Evolutionary conservation across 2,113 vertebrate genomes (phyloP), one percentile per base, ranked within the genome.

Genomic region (Bombycilla garrulus): DNA sequence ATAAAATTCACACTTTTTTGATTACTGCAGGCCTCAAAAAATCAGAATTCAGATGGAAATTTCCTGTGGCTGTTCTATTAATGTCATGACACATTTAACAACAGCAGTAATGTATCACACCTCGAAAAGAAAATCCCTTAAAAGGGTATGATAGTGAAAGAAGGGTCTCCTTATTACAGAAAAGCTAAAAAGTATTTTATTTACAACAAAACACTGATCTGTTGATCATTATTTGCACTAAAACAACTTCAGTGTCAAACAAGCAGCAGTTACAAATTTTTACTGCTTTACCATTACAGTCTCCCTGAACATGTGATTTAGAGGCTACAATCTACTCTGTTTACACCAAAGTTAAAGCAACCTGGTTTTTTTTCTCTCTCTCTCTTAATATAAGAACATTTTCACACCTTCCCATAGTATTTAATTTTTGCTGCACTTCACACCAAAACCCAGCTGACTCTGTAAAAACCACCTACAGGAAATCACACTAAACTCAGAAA

Each of bases 401-500:
- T 94, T 86, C 64, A 90, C 80, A 86, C 85, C 69, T 77, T 86
- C 44, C 35, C 29, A 17, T 33, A 71, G 47, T 53, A 69, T 94
- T 95, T 96, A 84, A 93, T 78, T 96, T 94, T 92, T 92, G 88
- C 61, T 88, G 67, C 47, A 64, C 28, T 93, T 93, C 85, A 81
- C 82, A 83, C 93, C 60, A 78, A 95, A 96, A 60, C 76, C 81
- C 74, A 95, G 81, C 64, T 88, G 82, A 94, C 92, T 93, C 56
- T 25, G 57, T 93, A 93, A 94, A 95, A 96, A 78, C n/a, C 35
- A 44, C 73, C 82, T 71, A 86, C 64, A 93, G 90, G 93, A 97
- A 95, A 82, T 86, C 82, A 94, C 92, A 47, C 80, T 69, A 74
- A 81, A 95, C 29, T 95, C 91, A 89, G 88, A 95, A 96, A 96